Base-by-base conservation (phyloP, 2,113 vertebrate genomes). In the Rhea americana region DNA sequence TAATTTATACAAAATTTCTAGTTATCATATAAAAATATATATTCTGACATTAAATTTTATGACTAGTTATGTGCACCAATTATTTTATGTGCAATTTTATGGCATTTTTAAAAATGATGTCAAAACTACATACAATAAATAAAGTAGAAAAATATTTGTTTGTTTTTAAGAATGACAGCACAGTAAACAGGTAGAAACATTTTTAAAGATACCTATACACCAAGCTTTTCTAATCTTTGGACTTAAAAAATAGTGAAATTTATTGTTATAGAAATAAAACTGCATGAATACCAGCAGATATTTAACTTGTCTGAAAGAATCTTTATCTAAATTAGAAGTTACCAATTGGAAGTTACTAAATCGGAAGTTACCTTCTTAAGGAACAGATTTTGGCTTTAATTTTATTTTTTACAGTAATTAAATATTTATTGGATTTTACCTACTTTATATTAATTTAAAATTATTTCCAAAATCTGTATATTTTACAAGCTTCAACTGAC, bases 181-280 rank as follows among this genome's bases (percentile, higher is more conserved):
- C 22, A 87, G 87, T 85, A 94, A 96, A 96, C 86, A 95, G 85
- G 91, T 93, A 96, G 87, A 85, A 12, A 51, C 4, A 89, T 5
- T 93, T 77, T 82, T 26, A 53, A 84, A 79, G 19, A 47, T n/a
- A 73, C 1, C 7, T 56, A 63, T 21, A 11, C 20, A 75, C 2
- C 68, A 63, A 81, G 2, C 6, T 59, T 82, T 93, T 83, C 61
- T 7, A 1, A 63, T 26, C 6, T 28, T 78, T 48, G n/a, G 14
- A 83, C 5, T 83, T 73, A n/a, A 43, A 48, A 59, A 70, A 56
- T 37, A 0, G 4, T 39, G 5, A 37, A 4, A 47, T 48, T 86
- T 48, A 55, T 47, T 74, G 21, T 35, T 67, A 25, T 26, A 58
- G 20, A 32, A 50, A 35, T 22, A 82, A 70, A 92, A 65, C 20